phyloP scores from a whole-genome alignment of 2,113 vertebrate species.

The Bambusicola thoracicus region DNA sequence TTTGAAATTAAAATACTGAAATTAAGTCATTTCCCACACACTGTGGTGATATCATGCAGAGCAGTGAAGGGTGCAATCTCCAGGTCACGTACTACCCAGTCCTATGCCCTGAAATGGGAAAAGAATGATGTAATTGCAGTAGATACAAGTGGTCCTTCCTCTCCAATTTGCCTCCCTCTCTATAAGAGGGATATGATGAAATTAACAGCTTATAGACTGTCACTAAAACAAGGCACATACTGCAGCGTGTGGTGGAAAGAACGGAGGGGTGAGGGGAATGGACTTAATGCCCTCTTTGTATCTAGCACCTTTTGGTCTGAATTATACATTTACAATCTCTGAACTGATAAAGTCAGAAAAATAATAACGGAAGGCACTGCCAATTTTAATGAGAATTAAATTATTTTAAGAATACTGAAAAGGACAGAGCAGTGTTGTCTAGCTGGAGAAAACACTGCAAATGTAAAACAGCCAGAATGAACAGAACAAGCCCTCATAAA shows the following conservation, averaged over 20 bases:
- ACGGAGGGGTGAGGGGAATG: too few species aligned
- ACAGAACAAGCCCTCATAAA: not conserved
- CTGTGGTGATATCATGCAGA: not conserved
- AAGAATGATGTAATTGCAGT: not conserved
- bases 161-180: not conserved
- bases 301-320: not conserved
- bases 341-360: not conserved
- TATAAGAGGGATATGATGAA: not conserved
- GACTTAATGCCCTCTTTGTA: not conserved
- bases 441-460: not conserved
- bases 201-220: not conserved
- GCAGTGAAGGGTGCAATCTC: not conserved
- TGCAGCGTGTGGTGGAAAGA: not conserved
- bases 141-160: too few species aligned
- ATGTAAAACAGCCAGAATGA: not conserved
- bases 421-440: not conserved
- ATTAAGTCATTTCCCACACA: not conserved
- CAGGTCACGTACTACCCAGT: not conserved
- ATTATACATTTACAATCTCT: not conserved
- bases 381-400: not conserved
- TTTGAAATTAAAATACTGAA: not conserved
- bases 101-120: not conserved
- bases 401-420: not conserved
- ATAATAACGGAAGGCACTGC: not conserved
- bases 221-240: not conserved